Evolutionary conservation across 2,113 vertebrate species (phyloP).

Genomic region (Tetrax tetrax): DNA sequence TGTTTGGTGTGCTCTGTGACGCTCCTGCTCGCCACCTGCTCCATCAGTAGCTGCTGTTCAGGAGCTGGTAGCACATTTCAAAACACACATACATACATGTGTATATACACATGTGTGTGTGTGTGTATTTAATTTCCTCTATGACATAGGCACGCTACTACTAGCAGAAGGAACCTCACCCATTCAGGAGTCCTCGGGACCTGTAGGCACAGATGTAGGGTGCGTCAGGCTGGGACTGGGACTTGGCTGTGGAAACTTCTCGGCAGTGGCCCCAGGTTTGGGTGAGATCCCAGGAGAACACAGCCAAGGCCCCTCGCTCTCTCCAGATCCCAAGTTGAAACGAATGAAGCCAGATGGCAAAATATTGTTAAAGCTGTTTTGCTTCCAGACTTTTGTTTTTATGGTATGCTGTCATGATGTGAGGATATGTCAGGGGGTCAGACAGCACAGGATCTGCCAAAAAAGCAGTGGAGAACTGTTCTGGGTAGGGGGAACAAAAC

Average conservation of each 20-base stretch:
- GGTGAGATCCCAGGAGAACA: neutral
- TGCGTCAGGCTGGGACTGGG: neutral
- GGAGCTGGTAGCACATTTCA: neutral
- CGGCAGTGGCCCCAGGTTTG: neutral
- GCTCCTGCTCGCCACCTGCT: neutral
- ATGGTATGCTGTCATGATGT: neutral
- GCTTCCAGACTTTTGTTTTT: neutral
- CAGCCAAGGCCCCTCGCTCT: neutral
- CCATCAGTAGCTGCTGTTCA: neutral
- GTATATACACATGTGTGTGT: accelerated
- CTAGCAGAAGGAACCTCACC: neutral
- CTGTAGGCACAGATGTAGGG: neutral
- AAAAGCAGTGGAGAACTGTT: neutral
- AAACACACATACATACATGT: neutral
- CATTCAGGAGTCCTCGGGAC: neutral
- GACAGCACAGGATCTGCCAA: neutral
- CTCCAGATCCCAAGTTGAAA: neutral
- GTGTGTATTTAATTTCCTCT: neutral
- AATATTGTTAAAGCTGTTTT: neutral
- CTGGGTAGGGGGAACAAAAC: neutral
- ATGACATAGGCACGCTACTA: neutral
- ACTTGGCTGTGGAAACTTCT: neutral
- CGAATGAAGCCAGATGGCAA: neutral
- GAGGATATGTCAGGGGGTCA: neutral
- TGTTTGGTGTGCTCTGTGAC: neutral